Evolutionary conservation across 2,888 invertebrate genomes (phyloP).

Genomic region (Ceriagrion tenellum): DNA sequence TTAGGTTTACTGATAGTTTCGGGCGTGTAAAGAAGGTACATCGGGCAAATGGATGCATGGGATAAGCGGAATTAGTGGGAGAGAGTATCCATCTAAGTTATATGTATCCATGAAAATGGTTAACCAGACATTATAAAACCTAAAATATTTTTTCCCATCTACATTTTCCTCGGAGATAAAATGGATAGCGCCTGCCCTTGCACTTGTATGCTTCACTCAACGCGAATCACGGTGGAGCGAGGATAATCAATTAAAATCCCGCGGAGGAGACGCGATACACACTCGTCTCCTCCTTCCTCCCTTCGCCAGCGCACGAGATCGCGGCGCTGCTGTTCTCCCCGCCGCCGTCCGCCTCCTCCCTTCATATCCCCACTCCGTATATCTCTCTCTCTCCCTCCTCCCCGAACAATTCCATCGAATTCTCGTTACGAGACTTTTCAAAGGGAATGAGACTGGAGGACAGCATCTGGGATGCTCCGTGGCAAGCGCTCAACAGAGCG

Average conservation of each 20-base stretch:
- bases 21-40: too few relatives aligned
- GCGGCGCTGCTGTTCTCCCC: not conserved
- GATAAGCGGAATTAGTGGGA: too few relatives aligned
- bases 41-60: too few relatives aligned
- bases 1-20: too few relatives aligned
- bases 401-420: not conserved
- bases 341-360: not conserved
- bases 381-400: not conserved
- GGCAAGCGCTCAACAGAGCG: not conserved
- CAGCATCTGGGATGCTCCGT: not conserved
- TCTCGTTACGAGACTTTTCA: conserved; percentile 4
- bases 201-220: not conserved
- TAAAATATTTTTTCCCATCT: too few relatives aligned
- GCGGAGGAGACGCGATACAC: not conserved
- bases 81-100: too few relatives aligned
- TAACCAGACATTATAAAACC: too few relatives aligned
- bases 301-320: not conserved
- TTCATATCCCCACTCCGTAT: not conserved
- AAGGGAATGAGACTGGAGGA: not conserved
- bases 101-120: too few relatives aligned
- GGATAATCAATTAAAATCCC: not conserved
- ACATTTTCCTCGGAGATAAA: too few relatives aligned
- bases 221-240: not conserved
- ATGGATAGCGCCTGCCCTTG: not conserved
- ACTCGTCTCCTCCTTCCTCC: not conserved